Conservation (phyloP, 2,113 vertebrate species). For the Malurus melanocephalus region DNA sequence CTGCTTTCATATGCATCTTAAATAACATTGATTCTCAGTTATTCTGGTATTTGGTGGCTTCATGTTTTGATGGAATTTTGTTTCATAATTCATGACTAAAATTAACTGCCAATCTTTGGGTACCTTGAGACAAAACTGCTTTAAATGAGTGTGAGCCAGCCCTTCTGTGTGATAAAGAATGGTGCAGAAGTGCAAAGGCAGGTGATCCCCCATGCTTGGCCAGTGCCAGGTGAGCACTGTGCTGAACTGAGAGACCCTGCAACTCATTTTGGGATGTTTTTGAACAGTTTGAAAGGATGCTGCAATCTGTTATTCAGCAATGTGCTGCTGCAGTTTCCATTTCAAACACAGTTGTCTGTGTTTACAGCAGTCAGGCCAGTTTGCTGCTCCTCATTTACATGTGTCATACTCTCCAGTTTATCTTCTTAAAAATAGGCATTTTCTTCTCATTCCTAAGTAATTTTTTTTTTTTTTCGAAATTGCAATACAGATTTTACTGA, state of each 20-base stretch:
- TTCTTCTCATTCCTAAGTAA: slow-evolving; percentile 71
- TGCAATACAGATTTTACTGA: slow-evolving; percentile 59
- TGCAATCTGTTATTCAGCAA: not conserved
- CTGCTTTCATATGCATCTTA: not conserved
- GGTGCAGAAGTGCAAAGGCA: not conserved
- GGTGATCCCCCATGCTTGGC: not conserved
- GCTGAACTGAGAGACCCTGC: not conserved
- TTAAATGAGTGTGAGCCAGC: not conserved
- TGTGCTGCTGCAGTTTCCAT: not conserved
- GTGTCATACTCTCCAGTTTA: slow-evolving; percentile 27
- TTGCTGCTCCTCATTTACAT: slow-evolving; percentile 16
- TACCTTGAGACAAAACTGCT: not conserved
- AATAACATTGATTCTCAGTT: not conserved
- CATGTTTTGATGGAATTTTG: not conserved
- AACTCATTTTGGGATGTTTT: accelerated
- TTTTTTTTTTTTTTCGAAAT: slow-evolving; percentile 28
- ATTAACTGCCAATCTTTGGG: not conserved
- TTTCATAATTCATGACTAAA: not conserved
- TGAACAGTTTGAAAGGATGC: not conserved
- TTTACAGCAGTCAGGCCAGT: slow-evolving; percentile 1
- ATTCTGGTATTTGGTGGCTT: accelerated
- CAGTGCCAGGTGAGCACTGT: not conserved
- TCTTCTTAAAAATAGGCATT: slow-evolving; percentile 70
- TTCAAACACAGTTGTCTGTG: not conserved
- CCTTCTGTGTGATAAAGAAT: not conserved